Conservation (phyloP, 2,888 invertebrate genomes). For the Lamellibrachia columna region DNA sequence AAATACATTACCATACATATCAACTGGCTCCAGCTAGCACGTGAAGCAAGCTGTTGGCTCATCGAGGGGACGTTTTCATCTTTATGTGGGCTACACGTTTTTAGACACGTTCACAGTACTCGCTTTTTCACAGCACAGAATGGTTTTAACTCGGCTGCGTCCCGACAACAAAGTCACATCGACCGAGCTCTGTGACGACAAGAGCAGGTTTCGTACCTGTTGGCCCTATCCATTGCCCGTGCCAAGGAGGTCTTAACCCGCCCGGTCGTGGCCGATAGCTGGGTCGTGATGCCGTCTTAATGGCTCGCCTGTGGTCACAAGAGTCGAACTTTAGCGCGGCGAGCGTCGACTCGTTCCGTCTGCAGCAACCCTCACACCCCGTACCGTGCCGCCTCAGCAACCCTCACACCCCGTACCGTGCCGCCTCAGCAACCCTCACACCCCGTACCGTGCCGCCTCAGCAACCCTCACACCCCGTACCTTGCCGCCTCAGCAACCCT, state of each 20-base stretch:
- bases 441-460: too few species aligned
- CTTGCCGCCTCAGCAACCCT: too few species aligned
- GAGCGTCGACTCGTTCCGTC: not conserved
- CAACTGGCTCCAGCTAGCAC: too few species aligned
- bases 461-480: too few species aligned
- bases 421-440: too few species aligned
- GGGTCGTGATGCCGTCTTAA: not conserved
- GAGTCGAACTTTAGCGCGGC: not conserved
- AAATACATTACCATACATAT: too few species aligned
- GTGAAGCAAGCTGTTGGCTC: too few species aligned
- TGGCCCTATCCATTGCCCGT: not conserved
- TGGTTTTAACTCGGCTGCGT: not conserved
- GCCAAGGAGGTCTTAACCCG: not conserved
- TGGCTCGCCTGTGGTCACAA: not conserved
- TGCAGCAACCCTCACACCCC: not conserved
- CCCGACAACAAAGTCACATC: not conserved
- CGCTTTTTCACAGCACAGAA: not conserved
- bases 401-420: too few species aligned
- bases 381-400: not conserved
- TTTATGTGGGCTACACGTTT: not conserved
- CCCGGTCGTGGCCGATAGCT: not conserved
- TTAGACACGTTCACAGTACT: not conserved
- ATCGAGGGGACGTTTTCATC: too few species aligned
- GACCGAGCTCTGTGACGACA: not conserved
- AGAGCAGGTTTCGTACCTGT: not conserved